Evolutionary conservation across 2,888 invertebrate genomes (phyloP).

Genomic region (Synanthedon myopaeformis): DNA sequence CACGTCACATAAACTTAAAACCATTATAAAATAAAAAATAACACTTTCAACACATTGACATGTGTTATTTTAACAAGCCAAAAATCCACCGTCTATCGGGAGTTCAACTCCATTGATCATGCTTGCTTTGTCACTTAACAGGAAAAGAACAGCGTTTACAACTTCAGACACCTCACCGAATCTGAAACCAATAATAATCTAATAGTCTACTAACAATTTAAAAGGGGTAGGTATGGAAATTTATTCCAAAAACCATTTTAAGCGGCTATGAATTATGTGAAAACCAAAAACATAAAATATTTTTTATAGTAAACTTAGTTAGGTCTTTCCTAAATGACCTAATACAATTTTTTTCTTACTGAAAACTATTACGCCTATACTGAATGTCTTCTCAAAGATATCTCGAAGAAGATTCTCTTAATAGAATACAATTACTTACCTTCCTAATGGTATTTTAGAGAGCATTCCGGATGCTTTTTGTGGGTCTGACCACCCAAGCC

Average conservation of each 20-base stretch:
- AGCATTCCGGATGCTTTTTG: constrained; percentile 74
- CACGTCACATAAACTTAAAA: too few species aligned
- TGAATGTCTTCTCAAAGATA: background rate
- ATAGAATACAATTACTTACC: constrained; percentile 48
- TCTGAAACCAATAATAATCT: constrained; percentile 14
- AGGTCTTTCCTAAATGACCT: too few species aligned
- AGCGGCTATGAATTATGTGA: too few species aligned
- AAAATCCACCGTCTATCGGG: constrained; percentile 81
- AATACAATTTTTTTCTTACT: too few species aligned
- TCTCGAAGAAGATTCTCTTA: background rate
- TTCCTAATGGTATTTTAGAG: constrained; percentile 79
- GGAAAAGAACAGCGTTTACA: constrained; percentile 77
- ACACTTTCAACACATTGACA: background rate
- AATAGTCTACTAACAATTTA: too few species aligned
- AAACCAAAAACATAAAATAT: too few species aligned
- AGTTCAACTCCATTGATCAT: constrained; percentile 81
- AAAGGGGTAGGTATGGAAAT: too few species aligned
- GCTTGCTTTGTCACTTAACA: constrained; percentile 76
- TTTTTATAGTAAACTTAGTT: too few species aligned
- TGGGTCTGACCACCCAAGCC: constrained; percentile 80
- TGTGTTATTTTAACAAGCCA: constrained; percentile 20
- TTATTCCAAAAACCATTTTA: too few species aligned
- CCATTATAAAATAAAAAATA: background rate
- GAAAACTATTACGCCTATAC: too few species aligned
- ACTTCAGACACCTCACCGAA: constrained; percentile 82